Base-by-base conservation (phyloP, 1,140 invertebrate genomes). In the Sitobion miscanthi region DNA sequence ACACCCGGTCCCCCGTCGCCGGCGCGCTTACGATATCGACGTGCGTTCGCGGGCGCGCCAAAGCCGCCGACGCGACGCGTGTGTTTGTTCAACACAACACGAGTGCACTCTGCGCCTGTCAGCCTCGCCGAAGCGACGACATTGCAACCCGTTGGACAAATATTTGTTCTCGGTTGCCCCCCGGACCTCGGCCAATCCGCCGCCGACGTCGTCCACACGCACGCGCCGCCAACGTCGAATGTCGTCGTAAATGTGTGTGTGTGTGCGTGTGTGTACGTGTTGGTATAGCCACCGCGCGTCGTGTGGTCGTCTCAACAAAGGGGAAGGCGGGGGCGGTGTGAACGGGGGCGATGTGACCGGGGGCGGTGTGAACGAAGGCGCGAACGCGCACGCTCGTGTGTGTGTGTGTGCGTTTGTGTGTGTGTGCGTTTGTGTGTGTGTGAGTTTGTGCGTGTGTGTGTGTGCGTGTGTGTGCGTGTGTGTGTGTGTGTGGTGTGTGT, bases 91-190 rank as follows among this genome's bases (percentile, higher is more conserved):
- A 57, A 57, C 57, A 38, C 69, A 6, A 35, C 69, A 6, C n/a
- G 35, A 83, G 77, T 35, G 35, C 82, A 9, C 35, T 83, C 82
- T 83, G 21, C 83, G 21, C 83, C 21, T 9, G 86, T 49, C 87
- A 35, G 35, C 9, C n/a, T 20, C 52, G 52, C 20, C 9, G 87
- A 49, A 69, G 62, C 85, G 85, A 88, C 47, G 86, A 23, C 82
- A 25, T 38, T 42, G 49, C 17, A 52, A 54, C 35, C 88, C 52
- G 88, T 90, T 30, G 88, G 52, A 90, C 52, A 89, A 89, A 89
- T 89, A 89, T 90, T 62, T 90, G 52, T 38, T 23, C 47, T n/a
- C 47, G 87, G 62, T 69, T 69, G 25, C 62, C n/a, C 62, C 86
- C 14, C 86, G 14, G 25, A 6, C 1, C 14, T 17, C 86, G 17